These are phyloP conservation scores for Tineola bisselliella DNA, from an alignment of 2,888 invertebrate species.

Conservation along the genomic window DNA sequence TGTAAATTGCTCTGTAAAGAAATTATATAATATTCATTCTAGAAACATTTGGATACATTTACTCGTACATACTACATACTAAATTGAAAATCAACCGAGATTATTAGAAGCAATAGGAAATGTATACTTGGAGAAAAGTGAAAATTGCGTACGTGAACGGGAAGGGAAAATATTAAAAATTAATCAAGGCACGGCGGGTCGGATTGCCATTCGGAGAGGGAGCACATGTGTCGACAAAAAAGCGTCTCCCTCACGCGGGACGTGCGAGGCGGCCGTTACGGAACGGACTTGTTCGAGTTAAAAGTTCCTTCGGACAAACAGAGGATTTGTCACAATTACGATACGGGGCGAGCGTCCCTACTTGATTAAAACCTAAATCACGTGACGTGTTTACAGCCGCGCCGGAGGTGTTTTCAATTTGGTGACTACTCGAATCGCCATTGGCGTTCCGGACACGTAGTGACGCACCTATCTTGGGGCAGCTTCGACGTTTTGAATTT, in stretches of 20 bases:
- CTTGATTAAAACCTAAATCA: conserved; percentile 70
- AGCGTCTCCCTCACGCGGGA: conserved; percentile 49
- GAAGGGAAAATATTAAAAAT: conserved; percentile 68
- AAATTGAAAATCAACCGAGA: background rate
- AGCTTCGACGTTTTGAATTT: conserved; percentile 58
- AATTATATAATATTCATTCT: too few relatives aligned
- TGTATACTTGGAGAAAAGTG: conserved; percentile 36
- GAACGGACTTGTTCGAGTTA: conserved; percentile 57
- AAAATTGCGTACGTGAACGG: conserved; percentile 68
- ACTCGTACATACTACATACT: too few relatives aligned
- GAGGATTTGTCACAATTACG: conserved; percentile 70
- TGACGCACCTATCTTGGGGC: conserved; percentile 58
- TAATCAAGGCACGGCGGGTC: conserved; percentile 46
- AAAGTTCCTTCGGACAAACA: conserved; percentile 68
- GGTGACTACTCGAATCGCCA: conserved; percentile 56
- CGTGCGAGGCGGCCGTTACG: conserved; percentile 49
- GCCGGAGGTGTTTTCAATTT: conserved; percentile 68
- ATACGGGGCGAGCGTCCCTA: conserved; percentile 58
- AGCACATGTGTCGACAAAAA: conserved; percentile 68
- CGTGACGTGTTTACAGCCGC: conserved; percentile 68
- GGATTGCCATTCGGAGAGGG: conserved; percentile 25
- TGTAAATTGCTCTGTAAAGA: too few relatives aligned
- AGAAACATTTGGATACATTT: too few relatives aligned
- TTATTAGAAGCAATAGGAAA: background rate
- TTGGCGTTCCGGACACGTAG: conserved; percentile 65